Conservation (phyloP, 2,888 invertebrate genomes). For the Julus scandinavius region DNA sequence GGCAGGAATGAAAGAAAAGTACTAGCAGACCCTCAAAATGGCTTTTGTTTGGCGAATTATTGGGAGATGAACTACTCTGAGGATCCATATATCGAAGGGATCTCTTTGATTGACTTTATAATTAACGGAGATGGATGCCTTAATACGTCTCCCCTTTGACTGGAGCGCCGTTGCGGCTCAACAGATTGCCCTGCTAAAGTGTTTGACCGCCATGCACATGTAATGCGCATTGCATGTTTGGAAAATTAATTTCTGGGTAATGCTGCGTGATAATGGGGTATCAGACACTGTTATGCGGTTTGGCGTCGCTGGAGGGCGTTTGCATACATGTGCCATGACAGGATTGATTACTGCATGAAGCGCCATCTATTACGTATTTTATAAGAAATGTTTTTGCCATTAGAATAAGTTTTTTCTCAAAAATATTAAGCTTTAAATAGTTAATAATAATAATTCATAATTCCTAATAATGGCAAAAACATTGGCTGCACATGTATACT, state of each 20-base stretch:
- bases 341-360: neutral
- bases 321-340: neutral
- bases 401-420: no score
- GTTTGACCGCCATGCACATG: neutral
- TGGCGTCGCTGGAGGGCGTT: neutral
- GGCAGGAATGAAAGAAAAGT: conserved; percentile 47
- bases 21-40: conserved; percentile 8
- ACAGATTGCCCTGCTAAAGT: neutral
- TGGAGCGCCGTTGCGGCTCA: neutral
- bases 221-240: neutral
- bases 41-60: conserved; percentile 46
- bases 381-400: no score
- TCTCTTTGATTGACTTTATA: conserved; percentile 44
- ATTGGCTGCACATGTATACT: no score
- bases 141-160: conserved; percentile 12
- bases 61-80: neutral
- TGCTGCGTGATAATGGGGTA: neutral
- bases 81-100: neutral
- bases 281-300: neutral
- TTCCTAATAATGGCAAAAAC: no score
- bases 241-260: neutral
- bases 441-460: no score
- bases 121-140: conserved; percentile 35
- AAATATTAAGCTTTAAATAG: no score
- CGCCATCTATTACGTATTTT: no score